phyloP scores from a whole-genome alignment of 2,797 vertebrate genomes.

The Rhinophrynus dorsalis region DNA sequence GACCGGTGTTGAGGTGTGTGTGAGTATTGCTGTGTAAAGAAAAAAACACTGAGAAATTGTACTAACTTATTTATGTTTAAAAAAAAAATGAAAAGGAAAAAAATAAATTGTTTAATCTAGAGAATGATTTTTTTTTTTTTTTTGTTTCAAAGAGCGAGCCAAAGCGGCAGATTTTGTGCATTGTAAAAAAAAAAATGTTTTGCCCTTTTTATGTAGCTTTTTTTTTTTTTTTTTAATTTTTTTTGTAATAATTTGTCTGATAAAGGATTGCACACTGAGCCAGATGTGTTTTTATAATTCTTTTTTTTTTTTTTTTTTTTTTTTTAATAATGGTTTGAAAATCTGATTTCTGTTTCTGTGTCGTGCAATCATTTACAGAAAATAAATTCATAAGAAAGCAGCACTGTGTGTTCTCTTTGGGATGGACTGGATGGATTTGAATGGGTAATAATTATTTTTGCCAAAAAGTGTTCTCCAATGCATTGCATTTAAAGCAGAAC shows the following conservation, averaged over 20 bases:
- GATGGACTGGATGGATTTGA: too few relatives aligned
- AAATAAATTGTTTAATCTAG: slow-evolving; percentile 80
- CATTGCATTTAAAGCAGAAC: too few relatives aligned
- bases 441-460: too few relatives aligned
- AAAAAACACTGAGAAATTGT: slow-evolving; percentile 99
- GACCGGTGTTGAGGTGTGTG: slow-evolving; percentile 58
- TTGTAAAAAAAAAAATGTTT: slow-evolving; percentile 64
- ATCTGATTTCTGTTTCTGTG: slow-evolving; percentile 8
- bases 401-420: neutral
- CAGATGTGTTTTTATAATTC: slow-evolving; percentile 69
- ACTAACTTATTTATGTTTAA: slow-evolving; percentile 98
- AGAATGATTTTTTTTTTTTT: slow-evolving; percentile 77
- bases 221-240: slow-evolving; percentile 46
- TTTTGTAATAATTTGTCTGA: slow-evolving; percentile 72
- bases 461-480: too few relatives aligned
- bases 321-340: neutral
- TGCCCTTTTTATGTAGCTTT: slow-evolving; percentile 56
- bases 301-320: neutral
- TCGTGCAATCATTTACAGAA: slow-evolving; percentile 39
- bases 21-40: slow-evolving; percentile 90
- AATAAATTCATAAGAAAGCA: slow-evolving; percentile 34
- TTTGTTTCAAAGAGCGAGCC: slow-evolving; percentile 82
- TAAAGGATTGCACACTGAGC: slow-evolving; percentile 96
- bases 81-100: slow-evolving; percentile 45
- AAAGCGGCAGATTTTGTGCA: slow-evolving; percentile 91